Base-by-base conservation (phyloP, 2,888 invertebrate species). In the Himalopsyche japonica region DNA sequence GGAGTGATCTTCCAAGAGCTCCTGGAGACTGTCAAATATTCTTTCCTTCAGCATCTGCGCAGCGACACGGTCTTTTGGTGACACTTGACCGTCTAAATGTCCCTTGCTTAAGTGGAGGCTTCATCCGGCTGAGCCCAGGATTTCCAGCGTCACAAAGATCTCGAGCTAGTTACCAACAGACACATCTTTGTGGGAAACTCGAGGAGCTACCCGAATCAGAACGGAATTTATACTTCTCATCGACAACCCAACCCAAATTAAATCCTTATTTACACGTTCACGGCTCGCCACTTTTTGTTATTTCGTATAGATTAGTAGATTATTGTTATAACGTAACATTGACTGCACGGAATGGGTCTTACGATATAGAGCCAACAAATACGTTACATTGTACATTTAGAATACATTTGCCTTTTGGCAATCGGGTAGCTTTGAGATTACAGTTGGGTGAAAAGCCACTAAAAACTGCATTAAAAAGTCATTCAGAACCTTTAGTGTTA, bases 251-350 rank as follows among this genome's bases (percentile, higher is more conserved):
- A 37, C 92, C 92, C 86, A 91, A 90, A 86, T 88, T 88, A 82
- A 89, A 88, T 43, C 93, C 93, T 6, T 91, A 92, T 70, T 89
- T 95, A 86, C 93, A 93, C 88, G 90, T 94, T 83, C 93, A 93
- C 88, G 94, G 94, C 86, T 92, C 92, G 89, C 95, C 95, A 84
- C 93, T 94, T 90, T 95, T 95, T 92, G 93, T 93, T 89, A 92
- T 95, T 88, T 91, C 91, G 88, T 95, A 94, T 91, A 94, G 93
- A 88, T 90, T 94, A 88, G 95, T 95, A 85, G 95, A 95, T 90
- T 94, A 94, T 89, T 96, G 95, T 88, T 95, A 95, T 89, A 94
- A 95, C 89, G 93, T 95, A 87, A 94, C 94, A 48, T 92, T 95
- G 87, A 92, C 93, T 87, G 91, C 92, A 81, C 92, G 93, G 87